Evolutionary conservation across 2,888 invertebrate genomes (phyloP).

Genomic region (Strigamia crassipes): DNA sequence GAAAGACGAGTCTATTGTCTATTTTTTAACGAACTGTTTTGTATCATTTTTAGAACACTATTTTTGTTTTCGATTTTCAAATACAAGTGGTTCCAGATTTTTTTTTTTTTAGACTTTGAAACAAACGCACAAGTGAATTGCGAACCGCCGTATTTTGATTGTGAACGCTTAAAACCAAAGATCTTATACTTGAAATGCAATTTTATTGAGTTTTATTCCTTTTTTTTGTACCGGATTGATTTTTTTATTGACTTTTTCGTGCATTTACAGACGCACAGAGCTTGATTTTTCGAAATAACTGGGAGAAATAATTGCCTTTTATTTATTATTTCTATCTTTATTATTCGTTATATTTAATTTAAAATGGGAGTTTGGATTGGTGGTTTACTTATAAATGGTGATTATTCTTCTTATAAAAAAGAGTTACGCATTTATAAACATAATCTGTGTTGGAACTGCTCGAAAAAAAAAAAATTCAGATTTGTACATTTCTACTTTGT

Average conservation of each 20-base stretch:
- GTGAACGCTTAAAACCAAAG: neutral
- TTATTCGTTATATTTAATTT: neutral
- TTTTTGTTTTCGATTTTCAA: neutral
- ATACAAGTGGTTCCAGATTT: neutral
- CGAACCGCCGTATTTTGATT: neutral
- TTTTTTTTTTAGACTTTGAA: neutral
- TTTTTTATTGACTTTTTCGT: too few relatives aligned
- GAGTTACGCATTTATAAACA: neutral
- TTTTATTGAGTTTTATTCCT: too few relatives aligned
- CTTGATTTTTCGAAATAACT: neutral
- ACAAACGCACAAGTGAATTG: neutral
- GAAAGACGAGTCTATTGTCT: neutral
- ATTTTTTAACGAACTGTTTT: neutral
- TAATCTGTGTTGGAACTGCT: neutral
- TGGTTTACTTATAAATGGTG: neutral
- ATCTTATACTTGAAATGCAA: too few relatives aligned
- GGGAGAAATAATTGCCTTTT: neutral
- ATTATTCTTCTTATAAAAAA: neutral
- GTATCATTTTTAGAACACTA: neutral
- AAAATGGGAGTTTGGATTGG: slow-evolving; percentile 7
- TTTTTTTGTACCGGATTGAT: too few relatives aligned
- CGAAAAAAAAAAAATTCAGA: neutral
- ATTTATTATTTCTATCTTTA: neutral
- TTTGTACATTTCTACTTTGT: slow-evolving; percentile 26
- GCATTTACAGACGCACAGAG: too few relatives aligned